Base-by-base conservation (phyloP, 2,113 vertebrate species). In the Pachyramphus minor region DNA sequence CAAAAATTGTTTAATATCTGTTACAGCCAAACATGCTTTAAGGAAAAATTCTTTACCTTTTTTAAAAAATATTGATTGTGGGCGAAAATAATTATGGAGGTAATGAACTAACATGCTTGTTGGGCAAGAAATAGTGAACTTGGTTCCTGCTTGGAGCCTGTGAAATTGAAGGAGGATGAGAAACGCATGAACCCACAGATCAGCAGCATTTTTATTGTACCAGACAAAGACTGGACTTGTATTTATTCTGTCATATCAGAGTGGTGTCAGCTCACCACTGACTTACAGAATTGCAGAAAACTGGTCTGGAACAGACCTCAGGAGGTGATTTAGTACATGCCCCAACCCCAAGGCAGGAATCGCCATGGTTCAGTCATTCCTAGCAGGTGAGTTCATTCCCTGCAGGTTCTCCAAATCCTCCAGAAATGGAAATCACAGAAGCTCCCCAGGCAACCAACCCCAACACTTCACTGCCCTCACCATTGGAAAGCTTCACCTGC, bases 1-100 rank as follows among this genome's bases (percentile, higher is more conserved):
- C 80, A 85, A 80, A 96, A 96, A 23, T 56, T 28, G 27, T 85
- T 91, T 50, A 41, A 73, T 55, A 96, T 68, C 89, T 78, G 42
- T n/a, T 18, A 82, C 88, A 37, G 49, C 9, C 37, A 59, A 87
- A 37, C 24, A 47, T 1, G 1, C 39, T 84, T 64, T 30, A 89
- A 91, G 20, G 11, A 80, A 80, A 30, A 88, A 84, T 39, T 7
- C 31, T 80, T 79, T 49, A 53, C 25, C 30, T 71, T 69, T 83
- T 39, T 6, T 2, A 50, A 66, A 78, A 69, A 4, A 31, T 23
- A 55, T 6, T 50, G 41, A 69, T 7, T 60, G 23, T 22, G 21
- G 37, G 52, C 20, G 60, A 75, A 68, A 84, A 30, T 64, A 73
- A 78, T 81, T 78, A 53, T 23, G 19, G 39, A 44, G 14, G 15